Base-by-base conservation (phyloP, 2,797 vertebrate genomes). In the Galaxias olidus region DNA sequence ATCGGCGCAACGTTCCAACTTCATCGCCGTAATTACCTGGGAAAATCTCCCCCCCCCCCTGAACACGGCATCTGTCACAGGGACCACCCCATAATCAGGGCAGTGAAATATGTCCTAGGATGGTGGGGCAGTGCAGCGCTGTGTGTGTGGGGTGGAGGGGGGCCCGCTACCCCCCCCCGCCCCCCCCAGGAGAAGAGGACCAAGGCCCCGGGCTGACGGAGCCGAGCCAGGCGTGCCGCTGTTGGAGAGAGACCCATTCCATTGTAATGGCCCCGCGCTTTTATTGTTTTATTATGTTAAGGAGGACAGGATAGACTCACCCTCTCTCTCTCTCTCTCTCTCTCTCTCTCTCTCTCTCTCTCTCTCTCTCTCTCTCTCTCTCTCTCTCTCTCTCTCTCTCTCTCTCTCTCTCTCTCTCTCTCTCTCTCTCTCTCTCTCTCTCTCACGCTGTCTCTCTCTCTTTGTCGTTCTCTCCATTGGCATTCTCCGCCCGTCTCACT, bases 11-110 rank as follows among this genome's bases (percentile, higher is more conserved):
- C 44, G 61, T 66, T 81, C 80, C 73, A 84, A 74, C 84, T 90
- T 87, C 76, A 86, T 88, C 81, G 78, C 74, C 71, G 79, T 88
- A 87, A 91, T 91, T 88, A 86, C 44, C 40, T 56, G 60, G 73
- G 79, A 68, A 86, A n/a, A n/a, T n/a, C n/a, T n/a, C n/a, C n/a
- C n/a, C n/a, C n/a, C 82, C 74, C 72, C 71, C 61, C 72, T 68
- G 65, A 73, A 76, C 71, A 57, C 61, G 58, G 79, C 84, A 77
- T 82, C 84, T 81, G 83, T 78, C 65, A 45, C 45, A 1, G 63
- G 64, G 77, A 69, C 52, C 40, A 51, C 63, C 44, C 77, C 75
- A 76, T 82, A 81, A 87, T 86, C 80, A 72, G 9, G 15, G 66
- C 66, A 69, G 79, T 87, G 78, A 88, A 88, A 81, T 83, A 77